phyloP scores from a whole-genome alignment of 2,888 invertebrate species.

The Cephus spinipes region DNA sequence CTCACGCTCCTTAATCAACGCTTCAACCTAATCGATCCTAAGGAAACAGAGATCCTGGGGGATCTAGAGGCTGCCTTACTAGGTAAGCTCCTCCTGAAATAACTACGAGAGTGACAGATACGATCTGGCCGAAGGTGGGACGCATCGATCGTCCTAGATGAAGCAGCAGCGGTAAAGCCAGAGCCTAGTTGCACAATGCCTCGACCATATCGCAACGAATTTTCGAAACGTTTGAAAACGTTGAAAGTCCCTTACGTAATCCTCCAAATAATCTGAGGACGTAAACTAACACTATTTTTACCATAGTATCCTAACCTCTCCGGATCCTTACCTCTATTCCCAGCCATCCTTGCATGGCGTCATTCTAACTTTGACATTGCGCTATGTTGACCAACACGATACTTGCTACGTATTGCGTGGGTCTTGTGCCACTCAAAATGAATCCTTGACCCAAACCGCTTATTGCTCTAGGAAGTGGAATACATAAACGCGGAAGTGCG shows the following conservation, averaged over 20 bases:
- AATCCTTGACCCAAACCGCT: background rate
- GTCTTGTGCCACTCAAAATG: background rate
- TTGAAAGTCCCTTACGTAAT: background rate
- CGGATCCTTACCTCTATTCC: background rate
- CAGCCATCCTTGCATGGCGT: background rate
- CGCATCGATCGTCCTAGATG: background rate
- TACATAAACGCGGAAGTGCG: background rate
- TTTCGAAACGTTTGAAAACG: background rate
- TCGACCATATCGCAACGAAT: background rate
- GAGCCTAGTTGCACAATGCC: background rate
- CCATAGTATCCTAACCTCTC: background rate
- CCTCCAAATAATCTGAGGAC: background rate
- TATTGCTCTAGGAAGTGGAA: background rate
- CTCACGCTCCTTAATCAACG: constrained; percentile 87
- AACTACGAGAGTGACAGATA: background rate
- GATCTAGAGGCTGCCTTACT: constrained; percentile 88
- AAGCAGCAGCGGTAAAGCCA: background rate
- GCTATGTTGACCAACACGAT: background rate
- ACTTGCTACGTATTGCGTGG: background rate
- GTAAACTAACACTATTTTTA: background rate
- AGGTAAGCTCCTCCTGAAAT: constrained; percentile 44
- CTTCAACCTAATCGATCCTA: constrained; percentile 92
- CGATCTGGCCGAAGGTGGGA: background rate
- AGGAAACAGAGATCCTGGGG: constrained; percentile 94
- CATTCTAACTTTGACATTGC: background rate